These are phyloP conservation scores for Galleria mellonella DNA, from an alignment of 1,140 invertebrate species.

Conservation along the genomic window DNA sequence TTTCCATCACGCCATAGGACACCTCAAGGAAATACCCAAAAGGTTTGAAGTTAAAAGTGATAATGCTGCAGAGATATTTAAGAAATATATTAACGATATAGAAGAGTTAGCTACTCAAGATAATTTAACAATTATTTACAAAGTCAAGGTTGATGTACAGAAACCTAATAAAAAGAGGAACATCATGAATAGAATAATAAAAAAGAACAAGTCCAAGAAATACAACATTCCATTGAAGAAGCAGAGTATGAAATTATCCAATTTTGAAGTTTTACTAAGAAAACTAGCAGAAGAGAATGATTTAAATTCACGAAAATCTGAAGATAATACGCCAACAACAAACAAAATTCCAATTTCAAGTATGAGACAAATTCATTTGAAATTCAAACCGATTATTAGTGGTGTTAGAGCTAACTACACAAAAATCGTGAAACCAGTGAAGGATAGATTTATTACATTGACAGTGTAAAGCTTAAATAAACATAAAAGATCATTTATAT, in stretches of 20 bases:
- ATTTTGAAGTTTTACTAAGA: slow-evolving; percentile 44
- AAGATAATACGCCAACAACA: slow-evolving; percentile 22
- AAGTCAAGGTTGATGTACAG: slow-evolving; percentile 36
- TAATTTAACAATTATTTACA: slow-evolving; percentile 38
- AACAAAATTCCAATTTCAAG: slow-evolving; percentile 21
- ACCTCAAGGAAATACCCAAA: slow-evolving; percentile 44
- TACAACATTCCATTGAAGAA: slow-evolving; percentile 59
- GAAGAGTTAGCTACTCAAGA: slow-evolving; percentile 28
- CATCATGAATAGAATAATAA: slow-evolving; percentile 19
- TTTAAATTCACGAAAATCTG: slow-evolving; percentile 6
- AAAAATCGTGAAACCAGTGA: slow-evolving; percentile 44
- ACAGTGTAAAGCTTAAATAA: not conserved
- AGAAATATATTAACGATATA: slow-evolving; percentile 42
- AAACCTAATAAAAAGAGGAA: slow-evolving; percentile 16
- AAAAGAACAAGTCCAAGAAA: slow-evolving; percentile 43
- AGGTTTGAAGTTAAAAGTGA: slow-evolving; percentile 42
- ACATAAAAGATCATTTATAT: no score
- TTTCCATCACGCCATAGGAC: slow-evolving; percentile 7
- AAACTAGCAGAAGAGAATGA: slow-evolving; percentile 32
- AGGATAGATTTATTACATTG: slow-evolving; percentile 35
- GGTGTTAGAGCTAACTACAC: slow-evolving; percentile 39
- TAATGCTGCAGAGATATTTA: slow-evolving; percentile 29
- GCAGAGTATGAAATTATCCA: slow-evolving; percentile 56
- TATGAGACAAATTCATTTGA: slow-evolving; percentile 28
- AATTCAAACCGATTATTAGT: slow-evolving; percentile 48